phyloP scores from a whole-genome alignment of 2,888 invertebrate genomes.

The Nasonovia ribisnigri region DNA sequence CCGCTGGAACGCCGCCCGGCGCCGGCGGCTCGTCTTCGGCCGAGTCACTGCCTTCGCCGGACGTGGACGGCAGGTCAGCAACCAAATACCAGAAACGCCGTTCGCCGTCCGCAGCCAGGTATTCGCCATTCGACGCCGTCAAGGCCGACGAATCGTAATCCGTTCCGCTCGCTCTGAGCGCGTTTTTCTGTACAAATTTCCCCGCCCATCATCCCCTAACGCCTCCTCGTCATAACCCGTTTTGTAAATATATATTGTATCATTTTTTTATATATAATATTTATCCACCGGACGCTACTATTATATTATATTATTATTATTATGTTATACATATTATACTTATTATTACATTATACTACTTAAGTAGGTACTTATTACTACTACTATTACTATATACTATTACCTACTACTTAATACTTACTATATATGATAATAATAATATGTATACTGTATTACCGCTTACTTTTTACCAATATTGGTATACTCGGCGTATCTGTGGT shows the following conservation, averaged over 20 bases:
- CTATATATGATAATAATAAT: not conserved
- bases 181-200: not conserved
- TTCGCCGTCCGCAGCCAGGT: slow-evolving; percentile 25
- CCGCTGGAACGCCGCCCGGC: slow-evolving; percentile 58
- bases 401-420: not conserved
- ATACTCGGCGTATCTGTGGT: not conserved
- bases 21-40: slow-evolving; percentile 47
- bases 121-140: slow-evolving; percentile 27
- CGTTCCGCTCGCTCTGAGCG: not conserved
- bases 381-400: not conserved
- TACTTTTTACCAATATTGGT: not conserved
- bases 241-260: not conserved
- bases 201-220: not conserved
- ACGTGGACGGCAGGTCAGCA: slow-evolving; percentile 51
- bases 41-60: slow-evolving; percentile 55
- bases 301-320: not conserved
- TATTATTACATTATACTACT: not conserved
- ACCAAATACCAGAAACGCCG: slow-evolving; percentile 36
- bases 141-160: slow-evolving; percentile 36
- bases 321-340: not conserved
- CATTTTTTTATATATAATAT: not conserved
- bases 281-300: not conserved
- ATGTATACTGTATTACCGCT: not conserved
- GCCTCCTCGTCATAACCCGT: not conserved
- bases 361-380: not conserved